Conservation (phyloP, 2,888 invertebrate species). For the Dryocosmus kuriphilus region DNA sequence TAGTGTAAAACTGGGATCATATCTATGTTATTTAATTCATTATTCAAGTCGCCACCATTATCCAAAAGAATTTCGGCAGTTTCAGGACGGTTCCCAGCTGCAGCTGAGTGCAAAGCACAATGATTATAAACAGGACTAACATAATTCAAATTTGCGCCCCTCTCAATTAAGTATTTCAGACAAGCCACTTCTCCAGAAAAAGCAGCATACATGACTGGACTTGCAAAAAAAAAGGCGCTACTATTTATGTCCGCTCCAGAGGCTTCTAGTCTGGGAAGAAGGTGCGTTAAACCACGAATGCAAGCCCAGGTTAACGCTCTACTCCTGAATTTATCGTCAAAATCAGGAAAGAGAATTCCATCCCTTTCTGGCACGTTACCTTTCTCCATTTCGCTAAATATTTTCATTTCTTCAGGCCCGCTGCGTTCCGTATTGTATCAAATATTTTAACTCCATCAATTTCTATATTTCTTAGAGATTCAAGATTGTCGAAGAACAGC, state of each 20-base stretch:
- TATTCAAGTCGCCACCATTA: slow-evolving; percentile 73
- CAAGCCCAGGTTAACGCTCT: slow-evolving; percentile 88
- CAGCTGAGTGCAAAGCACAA: slow-evolving; percentile 79
- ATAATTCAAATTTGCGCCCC: slow-evolving; percentile 86
- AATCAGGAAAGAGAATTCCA: slow-evolving; percentile 52
- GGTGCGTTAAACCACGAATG: too few species aligned
- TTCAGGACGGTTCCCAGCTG: slow-evolving; percentile 77
- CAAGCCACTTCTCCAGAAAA: slow-evolving; percentile 87
- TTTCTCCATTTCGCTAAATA: slow-evolving; percentile 68
- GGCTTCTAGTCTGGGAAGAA: too few species aligned
- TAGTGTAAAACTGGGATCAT: slow-evolving; percentile 79
- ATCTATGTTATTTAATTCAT: slow-evolving; percentile 51
- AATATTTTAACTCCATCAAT: slow-evolving; percentile 66
- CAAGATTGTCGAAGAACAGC: slow-evolving; percentile 72
- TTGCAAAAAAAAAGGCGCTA: too few species aligned
- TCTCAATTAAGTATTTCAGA: too few species aligned
- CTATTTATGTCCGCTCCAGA: too few species aligned
- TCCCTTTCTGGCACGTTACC: slow-evolving; percentile 57
- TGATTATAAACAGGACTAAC: slow-evolving; percentile 62
- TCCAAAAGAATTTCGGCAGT: slow-evolving; percentile 76
- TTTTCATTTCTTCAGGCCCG: slow-evolving; percentile 68
- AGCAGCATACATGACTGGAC: slow-evolving; percentile 86
- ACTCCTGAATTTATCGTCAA: slow-evolving; percentile 76
- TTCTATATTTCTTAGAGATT: slow-evolving; percentile 61
- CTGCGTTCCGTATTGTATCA: slow-evolving; percentile 67